Percentiles rank a stretch among this genome's conserved stretches.
These are phyloP conservation scores for Crotalus tigris DNA, from an alignment of 2,113 vertebrate genomes.

Conservation along the genomic window DNA sequence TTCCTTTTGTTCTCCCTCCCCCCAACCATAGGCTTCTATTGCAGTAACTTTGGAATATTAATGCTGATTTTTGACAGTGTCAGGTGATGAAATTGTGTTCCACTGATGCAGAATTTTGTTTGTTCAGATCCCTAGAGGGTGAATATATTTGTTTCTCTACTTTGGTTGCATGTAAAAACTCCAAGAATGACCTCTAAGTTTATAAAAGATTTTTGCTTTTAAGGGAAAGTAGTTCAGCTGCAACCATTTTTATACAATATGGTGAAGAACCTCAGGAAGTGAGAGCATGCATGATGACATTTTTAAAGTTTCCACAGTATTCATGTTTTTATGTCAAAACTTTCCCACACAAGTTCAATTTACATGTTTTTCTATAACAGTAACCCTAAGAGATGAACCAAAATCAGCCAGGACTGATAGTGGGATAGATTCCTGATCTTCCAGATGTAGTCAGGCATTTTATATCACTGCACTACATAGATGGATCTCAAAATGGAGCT, in stretches of 20 bases:
- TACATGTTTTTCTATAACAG: not conserved
- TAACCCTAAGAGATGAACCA: not conserved
- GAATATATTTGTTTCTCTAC: not conserved
- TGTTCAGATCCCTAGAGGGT: not conserved
- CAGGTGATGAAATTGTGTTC: not conserved
- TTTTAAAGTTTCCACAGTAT: not conserved
- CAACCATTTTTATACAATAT: not conserved
- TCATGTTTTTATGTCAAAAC: not conserved
- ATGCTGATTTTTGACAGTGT: constrained; percentile 17
- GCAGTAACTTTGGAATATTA: not conserved
- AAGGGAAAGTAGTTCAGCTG: not conserved
- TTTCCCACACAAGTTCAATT: not conserved
- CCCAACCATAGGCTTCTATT: constrained; percentile 16
- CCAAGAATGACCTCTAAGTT: not conserved
- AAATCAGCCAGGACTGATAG: not conserved
- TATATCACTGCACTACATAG: not conserved
- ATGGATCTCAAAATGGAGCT: not conserved
- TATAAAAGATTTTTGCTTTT: not conserved
- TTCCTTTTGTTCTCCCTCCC: not conserved
- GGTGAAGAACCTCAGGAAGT: not conserved
- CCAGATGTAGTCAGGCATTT: not conserved
- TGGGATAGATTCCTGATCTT: not conserved
- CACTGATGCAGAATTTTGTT: not conserved
- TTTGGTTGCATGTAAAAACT: not conserved
- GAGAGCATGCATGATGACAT: not conserved